Evolutionary conservation across 2,113 vertebrate species (phyloP).

Genomic region (Lasiurus borealis): DNA sequence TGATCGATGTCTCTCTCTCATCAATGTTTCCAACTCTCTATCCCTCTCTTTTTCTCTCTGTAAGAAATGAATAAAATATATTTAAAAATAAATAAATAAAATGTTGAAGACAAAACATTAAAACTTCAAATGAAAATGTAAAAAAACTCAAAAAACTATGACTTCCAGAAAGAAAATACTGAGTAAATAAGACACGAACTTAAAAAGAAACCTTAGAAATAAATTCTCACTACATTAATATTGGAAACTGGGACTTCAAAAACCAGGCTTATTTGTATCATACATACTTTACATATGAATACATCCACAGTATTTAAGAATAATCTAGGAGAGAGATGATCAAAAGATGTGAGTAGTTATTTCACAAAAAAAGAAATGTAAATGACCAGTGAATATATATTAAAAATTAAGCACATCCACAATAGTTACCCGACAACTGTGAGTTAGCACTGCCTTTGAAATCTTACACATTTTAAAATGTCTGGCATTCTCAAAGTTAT

Average conservation of each 20-base stretch:
- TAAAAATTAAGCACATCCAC: not conserved
- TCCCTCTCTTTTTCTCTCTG: too few relatives aligned
- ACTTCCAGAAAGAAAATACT: not conserved
- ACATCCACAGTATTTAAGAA: not conserved
- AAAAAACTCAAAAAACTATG: not conserved
- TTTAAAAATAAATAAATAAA: not conserved
- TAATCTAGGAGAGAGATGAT: not conserved
- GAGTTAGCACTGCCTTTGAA: not conserved
- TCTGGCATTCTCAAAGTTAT: not conserved
- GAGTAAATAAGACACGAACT: not conserved
- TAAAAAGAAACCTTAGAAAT: not conserved
- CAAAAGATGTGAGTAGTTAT: not conserved
- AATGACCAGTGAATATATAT: not conserved
- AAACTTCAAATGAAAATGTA: not conserved
- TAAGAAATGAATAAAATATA: too few relatives aligned
- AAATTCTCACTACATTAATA: not conserved
- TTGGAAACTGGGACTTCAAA: not conserved
- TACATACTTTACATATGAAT: not conserved
- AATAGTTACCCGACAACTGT: not conserved
- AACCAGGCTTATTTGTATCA: not conserved
- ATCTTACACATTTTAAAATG: not conserved
- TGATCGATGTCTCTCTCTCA: too few relatives aligned
- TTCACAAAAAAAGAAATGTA: constrained; percentile 5
- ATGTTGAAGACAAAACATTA: not conserved
- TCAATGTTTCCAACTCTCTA: too few relatives aligned